These are phyloP conservation scores for Pollimyrus isidori DNA, from an alignment of 2,113 vertebrate genomes.

Conservation along the genomic window DNA sequence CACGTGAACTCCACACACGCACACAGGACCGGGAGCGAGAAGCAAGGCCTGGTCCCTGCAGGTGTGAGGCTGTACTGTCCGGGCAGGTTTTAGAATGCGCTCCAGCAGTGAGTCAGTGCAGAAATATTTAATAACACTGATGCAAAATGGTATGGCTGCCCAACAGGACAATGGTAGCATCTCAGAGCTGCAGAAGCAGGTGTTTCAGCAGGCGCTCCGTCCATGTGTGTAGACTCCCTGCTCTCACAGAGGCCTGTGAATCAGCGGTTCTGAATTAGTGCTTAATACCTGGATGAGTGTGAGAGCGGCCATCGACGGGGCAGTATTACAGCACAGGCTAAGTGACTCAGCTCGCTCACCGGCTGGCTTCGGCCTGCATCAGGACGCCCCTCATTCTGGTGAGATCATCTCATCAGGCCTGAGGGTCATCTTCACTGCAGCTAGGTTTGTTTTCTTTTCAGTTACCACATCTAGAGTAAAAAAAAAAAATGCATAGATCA, in stretches of 20 bases:
- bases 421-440: neutral
- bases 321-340: neutral
- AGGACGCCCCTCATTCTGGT: neutral
- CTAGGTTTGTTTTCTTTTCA: neutral
- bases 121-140: neutral
- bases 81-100: neutral
- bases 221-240: neutral
- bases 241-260: neutral
- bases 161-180: neutral
- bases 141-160: neutral
- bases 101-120: neutral
- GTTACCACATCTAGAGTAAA: neutral
- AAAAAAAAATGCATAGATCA: neutral
- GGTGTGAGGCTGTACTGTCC: neutral
- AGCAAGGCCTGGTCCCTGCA: neutral
- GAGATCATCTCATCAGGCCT: neutral
- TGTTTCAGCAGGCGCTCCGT: neutral
- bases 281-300: neutral
- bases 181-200: neutral
- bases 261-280: neutral
- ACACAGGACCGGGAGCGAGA: neutral
- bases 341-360: neutral
- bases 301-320: neutral
- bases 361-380: neutral
- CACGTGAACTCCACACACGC: neutral